Evolutionary conservation across 2,888 invertebrate genomes (phyloP).

Genomic region (Andricus quercusramuli): DNA sequence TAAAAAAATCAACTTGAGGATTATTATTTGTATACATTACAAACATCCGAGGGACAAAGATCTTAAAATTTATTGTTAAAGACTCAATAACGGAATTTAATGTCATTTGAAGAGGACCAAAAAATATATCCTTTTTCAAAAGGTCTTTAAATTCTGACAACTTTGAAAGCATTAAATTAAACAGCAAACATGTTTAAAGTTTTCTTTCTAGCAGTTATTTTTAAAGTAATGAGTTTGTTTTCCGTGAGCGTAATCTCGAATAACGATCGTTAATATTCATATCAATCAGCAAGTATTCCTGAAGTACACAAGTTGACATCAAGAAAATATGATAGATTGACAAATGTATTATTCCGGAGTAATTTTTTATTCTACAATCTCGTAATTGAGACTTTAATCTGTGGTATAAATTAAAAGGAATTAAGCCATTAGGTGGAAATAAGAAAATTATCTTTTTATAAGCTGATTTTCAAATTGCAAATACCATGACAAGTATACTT

Average conservation of each 20-base stretch:
- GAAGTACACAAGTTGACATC: background rate
- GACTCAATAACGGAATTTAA: no score
- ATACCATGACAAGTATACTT: no score
- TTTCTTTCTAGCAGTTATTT: background rate
- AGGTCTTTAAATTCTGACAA: background rate
- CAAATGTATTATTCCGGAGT: background rate
- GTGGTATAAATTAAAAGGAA: background rate
- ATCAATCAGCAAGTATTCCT: background rate
- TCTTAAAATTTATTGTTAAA: no score
- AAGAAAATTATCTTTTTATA: background rate
- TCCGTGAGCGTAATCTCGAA: background rate
- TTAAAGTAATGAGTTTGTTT: conserved; percentile 3
- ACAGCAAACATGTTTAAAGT: background rate
- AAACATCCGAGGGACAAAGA: background rate
- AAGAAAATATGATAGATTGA: background rate
- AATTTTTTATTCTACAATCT: background rate
- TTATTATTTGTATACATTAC: background rate
- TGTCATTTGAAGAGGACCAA: no score
- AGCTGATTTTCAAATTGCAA: no score
- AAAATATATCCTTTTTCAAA: no score
- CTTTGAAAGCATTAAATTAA: background rate
- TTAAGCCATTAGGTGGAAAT: background rate
- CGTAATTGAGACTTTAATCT: background rate
- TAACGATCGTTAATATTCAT: background rate
- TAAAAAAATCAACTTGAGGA: background rate